A percentile compares a stretch with the other conserved stretches of the same genome.
phyloP scores from a whole-genome alignment of 1,140 invertebrate genomes.

The Heliconius himera region DNA sequence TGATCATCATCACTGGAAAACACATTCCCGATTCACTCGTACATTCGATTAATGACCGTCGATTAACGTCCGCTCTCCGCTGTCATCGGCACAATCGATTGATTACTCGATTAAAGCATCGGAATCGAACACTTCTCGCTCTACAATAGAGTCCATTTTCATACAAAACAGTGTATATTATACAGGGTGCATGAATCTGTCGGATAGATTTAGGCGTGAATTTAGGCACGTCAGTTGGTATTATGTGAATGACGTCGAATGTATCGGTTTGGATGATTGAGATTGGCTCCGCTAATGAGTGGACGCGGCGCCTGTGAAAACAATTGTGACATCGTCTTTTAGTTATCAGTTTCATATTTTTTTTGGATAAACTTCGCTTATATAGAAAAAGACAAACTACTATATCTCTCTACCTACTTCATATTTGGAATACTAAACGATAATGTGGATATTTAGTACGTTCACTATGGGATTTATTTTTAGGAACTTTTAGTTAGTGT shows the following conservation, averaged over 20 bases:
- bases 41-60: constrained; percentile 61
- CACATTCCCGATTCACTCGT: constrained; percentile 51
- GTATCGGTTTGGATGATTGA: constrained; percentile 39
- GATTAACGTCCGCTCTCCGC: constrained; percentile 57
- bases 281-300: constrained; percentile 32
- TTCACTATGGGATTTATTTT: too few species aligned
- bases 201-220: constrained; percentile 59
- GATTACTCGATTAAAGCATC: constrained; percentile 36
- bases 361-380: too few species aligned
- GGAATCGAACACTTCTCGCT: neutral
- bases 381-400: neutral
- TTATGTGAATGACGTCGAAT: constrained; percentile 46
- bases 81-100: constrained; percentile 65
- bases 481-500: too few species aligned
- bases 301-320: constrained; percentile 31
- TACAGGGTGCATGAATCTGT: constrained; percentile 41
- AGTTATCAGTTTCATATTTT: neutral
- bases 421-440: too few species aligned
- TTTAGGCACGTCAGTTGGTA: constrained; percentile 59
- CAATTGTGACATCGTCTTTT: constrained; percentile 9
- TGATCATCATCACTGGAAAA: constrained; percentile 31
- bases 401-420: too few species aligned
- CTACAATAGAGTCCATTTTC: constrained; percentile 37
- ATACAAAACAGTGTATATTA: constrained; percentile 31
- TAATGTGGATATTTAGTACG: too few species aligned